Conservation (phyloP, 2,113 vertebrate species). For the Tachuris rubrigastra region DNA sequence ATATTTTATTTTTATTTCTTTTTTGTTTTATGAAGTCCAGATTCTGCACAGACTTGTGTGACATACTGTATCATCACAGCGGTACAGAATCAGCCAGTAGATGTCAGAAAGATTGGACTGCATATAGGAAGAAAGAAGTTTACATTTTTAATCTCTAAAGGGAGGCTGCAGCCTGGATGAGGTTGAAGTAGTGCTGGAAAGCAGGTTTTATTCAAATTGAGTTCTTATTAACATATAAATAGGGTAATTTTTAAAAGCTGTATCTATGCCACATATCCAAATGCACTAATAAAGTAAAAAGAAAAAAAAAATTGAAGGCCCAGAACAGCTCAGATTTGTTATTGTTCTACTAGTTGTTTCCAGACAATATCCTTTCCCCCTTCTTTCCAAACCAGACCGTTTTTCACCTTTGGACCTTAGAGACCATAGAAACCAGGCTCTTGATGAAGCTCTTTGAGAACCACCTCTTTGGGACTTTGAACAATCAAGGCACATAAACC, state of each 20-base stretch:
- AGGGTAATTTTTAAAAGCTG: neutral
- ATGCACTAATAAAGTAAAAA: neutral
- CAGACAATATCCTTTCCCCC: neutral
- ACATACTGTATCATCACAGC: neutral
- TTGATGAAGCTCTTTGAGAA: neutral
- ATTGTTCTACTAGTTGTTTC: neutral
- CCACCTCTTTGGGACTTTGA: neutral
- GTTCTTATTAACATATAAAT: neutral
- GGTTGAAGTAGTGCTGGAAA: neutral
- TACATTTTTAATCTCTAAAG: neutral
- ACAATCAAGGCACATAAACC: neutral
- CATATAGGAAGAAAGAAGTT: neutral
- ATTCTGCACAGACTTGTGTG: neutral
- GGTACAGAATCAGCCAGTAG: neutral
- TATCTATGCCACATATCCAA: neutral
- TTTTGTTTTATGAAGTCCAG: neutral
- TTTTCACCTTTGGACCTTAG: neutral
- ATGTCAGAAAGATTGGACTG: neutral
- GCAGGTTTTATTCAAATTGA: neutral
- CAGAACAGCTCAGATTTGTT: neutral
- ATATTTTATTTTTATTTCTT: no score
- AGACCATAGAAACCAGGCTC: neutral
- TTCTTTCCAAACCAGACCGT: neutral
- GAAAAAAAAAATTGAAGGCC: neutral
- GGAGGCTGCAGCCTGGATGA: neutral